phyloP scores from a whole-genome alignment of 2,113 vertebrate species.

The Psilopsiagon aurifrons region DNA sequence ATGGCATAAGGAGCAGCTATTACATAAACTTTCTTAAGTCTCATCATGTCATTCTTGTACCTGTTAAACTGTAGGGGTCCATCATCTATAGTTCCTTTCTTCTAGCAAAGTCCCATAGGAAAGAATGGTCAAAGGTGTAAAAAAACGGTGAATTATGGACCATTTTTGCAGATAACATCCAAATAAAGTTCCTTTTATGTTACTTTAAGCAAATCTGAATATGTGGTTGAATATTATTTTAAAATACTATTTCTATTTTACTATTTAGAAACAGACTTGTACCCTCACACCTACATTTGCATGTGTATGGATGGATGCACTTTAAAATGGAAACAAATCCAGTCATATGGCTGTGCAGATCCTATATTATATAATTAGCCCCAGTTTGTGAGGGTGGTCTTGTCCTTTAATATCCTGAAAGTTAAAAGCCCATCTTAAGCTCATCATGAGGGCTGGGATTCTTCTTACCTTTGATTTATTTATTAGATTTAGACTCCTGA shows the following conservation, averaged over 20 bases:
- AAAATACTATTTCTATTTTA: neutral
- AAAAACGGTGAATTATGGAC: neutral
- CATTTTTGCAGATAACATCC: neutral
- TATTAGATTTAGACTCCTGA: neutral
- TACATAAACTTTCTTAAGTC: neutral
- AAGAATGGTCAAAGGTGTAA: neutral
- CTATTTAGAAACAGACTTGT: neutral
- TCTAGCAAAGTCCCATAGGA: neutral
- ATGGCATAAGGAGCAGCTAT: neutral
- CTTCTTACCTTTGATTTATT: neutral
- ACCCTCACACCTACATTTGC: neutral
- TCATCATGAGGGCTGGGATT: neutral
- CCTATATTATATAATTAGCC: neutral
- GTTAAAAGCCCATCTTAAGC: neutral
- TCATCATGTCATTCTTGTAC: neutral
- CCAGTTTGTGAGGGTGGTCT: neutral
- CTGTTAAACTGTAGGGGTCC: neutral
- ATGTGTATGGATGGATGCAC: neutral
- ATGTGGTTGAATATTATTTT: neutral
- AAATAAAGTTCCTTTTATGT: neutral
- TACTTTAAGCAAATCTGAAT: neutral
- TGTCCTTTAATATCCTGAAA: neutral
- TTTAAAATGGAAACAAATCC: neutral
- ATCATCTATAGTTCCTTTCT: neutral
- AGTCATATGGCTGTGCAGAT: neutral